Base-by-base conservation (phyloP, 2,113 vertebrate species). In the Mesocricetus auratus region DNA sequence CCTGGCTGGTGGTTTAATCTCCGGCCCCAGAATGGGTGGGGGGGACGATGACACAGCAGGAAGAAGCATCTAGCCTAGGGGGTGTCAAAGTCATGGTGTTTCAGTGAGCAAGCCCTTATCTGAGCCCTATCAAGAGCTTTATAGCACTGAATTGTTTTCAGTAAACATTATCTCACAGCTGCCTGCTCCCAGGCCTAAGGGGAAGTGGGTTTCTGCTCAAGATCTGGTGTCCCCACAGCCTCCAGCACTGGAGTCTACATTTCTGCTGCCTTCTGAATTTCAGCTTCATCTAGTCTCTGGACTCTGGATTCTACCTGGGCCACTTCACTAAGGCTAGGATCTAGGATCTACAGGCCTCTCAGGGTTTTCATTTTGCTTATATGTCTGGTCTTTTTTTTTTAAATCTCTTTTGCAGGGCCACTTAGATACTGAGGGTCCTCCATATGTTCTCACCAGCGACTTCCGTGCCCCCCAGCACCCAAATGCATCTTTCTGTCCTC, bases 181-280 rank as follows among this genome's bases (percentile, higher is more conserved):
- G n/a, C n/a, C n/a, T n/a, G n/a, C n/a, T n/a, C n/a, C n/a, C n/a
- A n/a, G n/a, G n/a, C n/a, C n/a, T n/a, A n/a, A n/a, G n/a, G n/a
- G n/a, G n/a, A n/a, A n/a, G n/a, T n/a, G n/a, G n/a, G n/a, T n/a
- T n/a, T n/a, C n/a, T n/a, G n/a, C n/a, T n/a, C n/a, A n/a, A n/a
- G n/a, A n/a, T n/a, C n/a, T n/a, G n/a, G n/a, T n/a, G n/a, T n/a
- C n/a, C n/a, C n/a, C n/a, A n/a, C n/a, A n/a, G n/a, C 77, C 58
- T 93, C 77, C 0, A 1, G 4, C 9, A 5, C 31, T 21, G 0
- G 3, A 73, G 62, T 88, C 24, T 77, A 31, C 2, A 0, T 26
- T 26, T 53, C 33, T 36, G 0, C 89, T 83, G 39, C 39, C 85
- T 89, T 68, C 29, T 26, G 11, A 19, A 69, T 81, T 75, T 4